Base-by-base conservation (phyloP, 2,797 vertebrate genomes). In the Phrynocephalus vlangalii region DNA sequence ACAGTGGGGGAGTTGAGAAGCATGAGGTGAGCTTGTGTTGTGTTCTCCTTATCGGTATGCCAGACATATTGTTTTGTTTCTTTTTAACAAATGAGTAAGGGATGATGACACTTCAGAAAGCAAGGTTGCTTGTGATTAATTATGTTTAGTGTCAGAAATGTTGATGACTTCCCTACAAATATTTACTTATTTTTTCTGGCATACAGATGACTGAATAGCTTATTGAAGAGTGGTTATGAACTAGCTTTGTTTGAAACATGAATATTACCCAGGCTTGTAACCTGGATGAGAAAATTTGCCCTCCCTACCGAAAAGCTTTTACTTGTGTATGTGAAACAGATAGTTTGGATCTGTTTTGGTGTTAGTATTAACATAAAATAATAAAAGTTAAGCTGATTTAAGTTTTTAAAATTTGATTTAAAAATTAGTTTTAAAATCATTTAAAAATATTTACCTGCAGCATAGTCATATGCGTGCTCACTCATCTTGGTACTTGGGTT, bases 21-120 rank as follows among this genome's bases (percentile, higher is more conserved):
- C 44, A 1, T 3, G 28, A 82, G 90, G 63, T 22, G 16, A 67
- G 44, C 76, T 9, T 13, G 9, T 88, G 82, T 77, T 70, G n/a
- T 28, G 86, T 28, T 86, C 90, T 88, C 82, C 28, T 56, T 72
- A 10, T 75, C 85, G 38, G 28, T 52, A 91, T 90, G 87, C 87
- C 0, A 1, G 75, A 11, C n/a, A n/a, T 85, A 1, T 91, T 56
- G 15, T 56, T 88, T 60, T 56, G 52, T 56, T 56, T 13, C 52
- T 56, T 56, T 56, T 87, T 66, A 72, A 78, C 91, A 28, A 76
- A 56, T 56, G 9, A 89, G 83, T 91, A 71, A 50, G 1, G 22
- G 56, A 88, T 87, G 6, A 60, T 38, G 28, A n/a, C 52, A 56
- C 8, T 86, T 71, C 60, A 52, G 71, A 56, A 52, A 79, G 24